A percentile compares a stretch with the other conserved stretches of the same genome.
phyloP scores from a whole-genome alignment of 2,888 invertebrate species.

The Sepioteuthis lessoniana region DNA sequence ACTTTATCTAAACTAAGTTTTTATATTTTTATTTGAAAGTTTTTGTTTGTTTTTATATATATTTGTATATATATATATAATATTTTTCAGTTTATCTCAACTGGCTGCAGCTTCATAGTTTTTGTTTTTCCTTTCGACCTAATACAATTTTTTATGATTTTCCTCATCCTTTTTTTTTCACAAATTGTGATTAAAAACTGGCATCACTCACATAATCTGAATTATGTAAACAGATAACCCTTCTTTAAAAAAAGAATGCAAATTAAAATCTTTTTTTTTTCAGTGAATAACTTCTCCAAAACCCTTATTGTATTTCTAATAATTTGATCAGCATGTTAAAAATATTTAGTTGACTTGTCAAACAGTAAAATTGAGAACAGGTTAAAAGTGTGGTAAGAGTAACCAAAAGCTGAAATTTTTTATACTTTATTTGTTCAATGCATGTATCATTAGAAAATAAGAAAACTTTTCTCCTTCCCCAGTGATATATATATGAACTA shows the following conservation, averaged over 20 bases:
- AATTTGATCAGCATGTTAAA: not conserved
- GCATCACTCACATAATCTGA: no score
- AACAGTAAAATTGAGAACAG: not conserved
- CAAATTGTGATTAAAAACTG: no score
- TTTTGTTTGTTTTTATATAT: not conserved
- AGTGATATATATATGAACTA: no score
- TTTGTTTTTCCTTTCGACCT: not conserved
- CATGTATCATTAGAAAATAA: no score
- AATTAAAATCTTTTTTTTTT: not conserved
- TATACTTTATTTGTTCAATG: no score
- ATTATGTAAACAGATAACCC: not conserved
- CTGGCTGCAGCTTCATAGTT: slow-evolving; percentile 10
- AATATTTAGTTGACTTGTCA: not conserved
- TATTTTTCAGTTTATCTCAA: not conserved
- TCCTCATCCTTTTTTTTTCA: not conserved
- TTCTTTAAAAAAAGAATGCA: not conserved
- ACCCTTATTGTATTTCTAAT: not conserved
- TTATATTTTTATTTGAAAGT: not conserved
- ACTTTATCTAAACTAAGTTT: not conserved
- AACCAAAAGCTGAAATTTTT: no score
- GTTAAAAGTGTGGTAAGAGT: no score
- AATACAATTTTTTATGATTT: not conserved
- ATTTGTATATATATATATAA: not conserved
- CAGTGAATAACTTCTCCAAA: not conserved
- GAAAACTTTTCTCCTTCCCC: no score